Percentiles rank a stretch among this genome's conserved stretches.
Evolutionary conservation across 2,888 invertebrate genomes (phyloP).

Genomic region (Candidula unifasciata): DNA sequence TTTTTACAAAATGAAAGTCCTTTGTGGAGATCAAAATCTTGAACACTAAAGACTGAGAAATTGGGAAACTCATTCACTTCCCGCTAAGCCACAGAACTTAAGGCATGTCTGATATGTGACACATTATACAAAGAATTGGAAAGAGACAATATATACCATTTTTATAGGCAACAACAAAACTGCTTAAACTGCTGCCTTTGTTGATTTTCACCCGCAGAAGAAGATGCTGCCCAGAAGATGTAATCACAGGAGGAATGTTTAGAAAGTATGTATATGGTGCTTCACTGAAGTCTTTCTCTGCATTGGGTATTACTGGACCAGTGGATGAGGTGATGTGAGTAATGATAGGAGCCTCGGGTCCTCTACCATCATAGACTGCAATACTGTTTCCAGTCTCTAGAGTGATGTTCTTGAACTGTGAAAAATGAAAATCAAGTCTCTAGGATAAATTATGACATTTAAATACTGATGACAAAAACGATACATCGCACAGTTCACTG

Average conservation of each 20-base stretch:
- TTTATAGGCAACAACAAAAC: conserved; percentile 32
- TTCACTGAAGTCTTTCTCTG: neutral
- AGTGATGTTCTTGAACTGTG: conserved; percentile 31
- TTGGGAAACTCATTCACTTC: no score
- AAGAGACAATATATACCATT: conserved; percentile 17
- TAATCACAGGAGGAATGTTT: conserved; percentile 42
- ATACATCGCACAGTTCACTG: no score
- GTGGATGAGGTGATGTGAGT: conserved; percentile 10
- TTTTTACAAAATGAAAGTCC: no score
- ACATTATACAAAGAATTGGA: no score
- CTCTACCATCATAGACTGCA: conserved; percentile 37
- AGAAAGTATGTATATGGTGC: neutral
- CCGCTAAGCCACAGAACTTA: no score
- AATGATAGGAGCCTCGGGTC: conserved; percentile 12
- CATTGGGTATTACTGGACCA: conserved; percentile 10
- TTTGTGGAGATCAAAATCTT: no score
- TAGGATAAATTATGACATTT: no score
- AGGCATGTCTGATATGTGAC: no score
- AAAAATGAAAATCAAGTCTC: neutral
- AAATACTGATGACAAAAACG: no score
- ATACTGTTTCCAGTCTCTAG: conserved; percentile 28
- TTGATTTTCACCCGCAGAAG: conserved; percentile 16
- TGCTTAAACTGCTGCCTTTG: conserved; percentile 14
- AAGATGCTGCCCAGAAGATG: conserved; percentile 33
- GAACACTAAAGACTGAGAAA: no score